Percentiles rank a stretch among this genome's conserved stretches.
Evolutionary conservation across 1,140 invertebrate species (phyloP).

Genomic region (Microplitis mediator): DNA sequence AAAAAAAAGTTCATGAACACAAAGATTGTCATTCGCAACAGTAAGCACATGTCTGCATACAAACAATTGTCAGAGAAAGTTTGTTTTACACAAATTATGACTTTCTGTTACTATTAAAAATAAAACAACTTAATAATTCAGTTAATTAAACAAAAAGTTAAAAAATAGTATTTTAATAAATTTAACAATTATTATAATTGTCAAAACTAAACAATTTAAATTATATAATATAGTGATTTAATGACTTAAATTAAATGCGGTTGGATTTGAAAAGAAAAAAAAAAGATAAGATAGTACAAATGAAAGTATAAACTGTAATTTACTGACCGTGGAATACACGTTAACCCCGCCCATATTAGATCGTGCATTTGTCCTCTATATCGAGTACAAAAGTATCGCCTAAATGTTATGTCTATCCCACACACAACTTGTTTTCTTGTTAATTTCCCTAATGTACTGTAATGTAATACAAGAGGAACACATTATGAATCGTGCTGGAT

Average conservation of each 20-base stretch:
- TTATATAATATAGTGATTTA: too few relatives aligned
- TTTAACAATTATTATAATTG: not conserved
- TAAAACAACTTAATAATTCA: not conserved
- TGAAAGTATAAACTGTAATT: not conserved
- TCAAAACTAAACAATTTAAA: too few relatives aligned
- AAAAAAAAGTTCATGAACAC: not conserved
- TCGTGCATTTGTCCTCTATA: not conserved
- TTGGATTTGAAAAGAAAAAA: too few relatives aligned
- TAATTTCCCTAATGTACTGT: conserved; percentile 2
- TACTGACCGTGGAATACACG: conserved; percentile 1
- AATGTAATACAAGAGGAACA: not conserved
- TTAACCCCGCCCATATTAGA: conserved; percentile 1
- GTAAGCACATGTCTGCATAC: not conserved
- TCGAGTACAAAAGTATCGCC: not conserved
- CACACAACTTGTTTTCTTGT: conserved; percentile 14
- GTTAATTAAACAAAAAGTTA: not conserved
- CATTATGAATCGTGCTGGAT: conserved; percentile 6
- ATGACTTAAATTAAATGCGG: too few relatives aligned
- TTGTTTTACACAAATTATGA: not conserved
- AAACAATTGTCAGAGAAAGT: conserved; percentile 7
- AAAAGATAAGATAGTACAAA: too few relatives aligned
- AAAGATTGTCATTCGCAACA: not conserved
- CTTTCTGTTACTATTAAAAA: conserved; percentile 3
- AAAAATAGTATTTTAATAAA: not conserved
- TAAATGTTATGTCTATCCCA: conserved; percentile 30